Evolutionary conservation across 2,888 invertebrate genomes (phyloP).

Genomic region (Eilema griseolum): DNA sequence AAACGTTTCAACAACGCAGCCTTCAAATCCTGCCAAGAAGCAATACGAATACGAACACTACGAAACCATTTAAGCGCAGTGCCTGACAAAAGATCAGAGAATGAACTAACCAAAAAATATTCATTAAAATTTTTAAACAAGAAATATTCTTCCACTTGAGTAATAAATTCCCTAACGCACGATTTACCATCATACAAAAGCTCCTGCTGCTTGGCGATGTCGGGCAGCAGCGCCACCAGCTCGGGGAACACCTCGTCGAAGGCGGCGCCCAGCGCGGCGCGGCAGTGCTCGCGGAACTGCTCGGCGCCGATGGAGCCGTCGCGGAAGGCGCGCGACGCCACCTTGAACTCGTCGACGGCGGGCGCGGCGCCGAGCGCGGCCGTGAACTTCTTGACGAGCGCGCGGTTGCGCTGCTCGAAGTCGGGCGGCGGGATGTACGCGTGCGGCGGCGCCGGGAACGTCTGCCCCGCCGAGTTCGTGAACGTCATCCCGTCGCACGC

Average conservation of each 20-base stretch:
- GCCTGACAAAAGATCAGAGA: too few relatives aligned
- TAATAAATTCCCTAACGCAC: too few relatives aligned
- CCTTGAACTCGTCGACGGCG: conserved; percentile 92
- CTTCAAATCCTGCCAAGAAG: too few relatives aligned
- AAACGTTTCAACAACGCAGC: too few relatives aligned
- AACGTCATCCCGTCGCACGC: conserved; percentile 91
- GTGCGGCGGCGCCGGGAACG: conserved; percentile 88
- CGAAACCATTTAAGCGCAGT: too few relatives aligned
- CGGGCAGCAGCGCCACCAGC: conserved; percentile 94
- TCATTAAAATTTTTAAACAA: too few relatives aligned
- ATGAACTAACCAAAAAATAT: too few relatives aligned
- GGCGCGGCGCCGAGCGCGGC: conserved; percentile 87
- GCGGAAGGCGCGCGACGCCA: conserved; percentile 92
- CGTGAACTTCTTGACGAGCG: conserved; percentile 90
- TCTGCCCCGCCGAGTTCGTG: conserved; percentile 93
- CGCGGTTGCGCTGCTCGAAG: conserved; percentile 89
- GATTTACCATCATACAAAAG: too few relatives aligned
- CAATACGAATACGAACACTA: too few relatives aligned
- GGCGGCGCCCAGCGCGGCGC: conserved; percentile 87
- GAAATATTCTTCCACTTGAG: too few relatives aligned
- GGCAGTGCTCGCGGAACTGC: conserved; percentile 92
- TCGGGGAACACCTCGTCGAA: conserved; percentile 93
- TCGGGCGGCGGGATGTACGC: conserved; percentile 88
- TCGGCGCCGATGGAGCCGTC: conserved; percentile 90
- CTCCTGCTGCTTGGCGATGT: conserved; percentile 95